Conservation (phyloP, 2,888 invertebrate genomes). For the Orchesellides sinensis region DNA sequence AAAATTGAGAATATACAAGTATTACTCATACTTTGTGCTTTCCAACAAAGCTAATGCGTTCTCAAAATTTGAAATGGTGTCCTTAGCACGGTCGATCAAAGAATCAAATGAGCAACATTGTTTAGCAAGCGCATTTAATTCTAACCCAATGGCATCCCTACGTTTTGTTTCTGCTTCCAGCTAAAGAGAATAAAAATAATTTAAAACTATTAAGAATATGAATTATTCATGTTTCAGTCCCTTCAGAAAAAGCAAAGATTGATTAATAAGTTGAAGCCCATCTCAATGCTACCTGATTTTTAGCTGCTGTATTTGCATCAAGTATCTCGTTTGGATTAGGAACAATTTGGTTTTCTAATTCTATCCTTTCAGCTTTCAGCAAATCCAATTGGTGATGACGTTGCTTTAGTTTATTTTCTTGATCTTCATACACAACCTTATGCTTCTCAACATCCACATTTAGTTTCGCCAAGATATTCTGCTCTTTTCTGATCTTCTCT, state of each 20-base stretch:
- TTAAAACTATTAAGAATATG: not conserved
- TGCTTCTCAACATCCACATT: constrained; percentile 1
- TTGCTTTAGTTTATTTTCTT: not conserved
- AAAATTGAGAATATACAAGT: not conserved
- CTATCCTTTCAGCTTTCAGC: not conserved
- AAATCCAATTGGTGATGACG: constrained; percentile 2
- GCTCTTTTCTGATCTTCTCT: constrained; percentile 28
- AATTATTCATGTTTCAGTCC: not conserved
- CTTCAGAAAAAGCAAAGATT: not conserved
- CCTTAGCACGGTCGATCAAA: constrained; percentile 6
- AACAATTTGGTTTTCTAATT: constrained; percentile 20
- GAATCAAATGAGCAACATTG: constrained; percentile 3
- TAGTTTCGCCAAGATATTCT: not conserved
- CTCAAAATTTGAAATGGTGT: not conserved
- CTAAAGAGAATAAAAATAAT: constrained; percentile 6
- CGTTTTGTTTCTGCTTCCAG: not conserved
- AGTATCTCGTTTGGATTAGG: constrained; percentile 7
- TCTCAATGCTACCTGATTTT: not conserved
- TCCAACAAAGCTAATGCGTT: not conserved
- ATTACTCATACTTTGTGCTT: constrained; percentile 17
- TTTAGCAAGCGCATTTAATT: not conserved
- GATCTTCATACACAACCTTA: not conserved
- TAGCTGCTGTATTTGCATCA: not conserved
- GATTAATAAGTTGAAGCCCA: not conserved
- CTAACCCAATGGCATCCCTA: not conserved